These are phyloP conservation scores for Aphelenchoides besseyi DNA, from an alignment of 1,140 invertebrate species.

Conservation along the genomic window DNA sequence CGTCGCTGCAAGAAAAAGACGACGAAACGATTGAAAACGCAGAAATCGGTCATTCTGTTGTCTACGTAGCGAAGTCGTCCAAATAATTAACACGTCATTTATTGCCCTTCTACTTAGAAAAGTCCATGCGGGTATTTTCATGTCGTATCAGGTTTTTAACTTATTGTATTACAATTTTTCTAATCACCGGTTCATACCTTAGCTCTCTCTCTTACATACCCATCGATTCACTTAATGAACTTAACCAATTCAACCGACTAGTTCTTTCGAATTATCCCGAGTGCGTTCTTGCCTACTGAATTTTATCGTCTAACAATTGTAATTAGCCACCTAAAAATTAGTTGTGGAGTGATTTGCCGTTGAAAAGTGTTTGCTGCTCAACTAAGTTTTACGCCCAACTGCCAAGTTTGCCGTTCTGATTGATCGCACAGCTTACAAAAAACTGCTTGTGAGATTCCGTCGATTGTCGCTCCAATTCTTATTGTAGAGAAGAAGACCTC, in stretches of 20 bases:
- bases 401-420: conserved; percentile 1
- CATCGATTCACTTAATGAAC: too few relatives aligned
- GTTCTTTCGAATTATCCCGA: too few relatives aligned
- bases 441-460: not conserved
- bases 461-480: not conserved
- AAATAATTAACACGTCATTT: not conserved
- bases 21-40: not conserved
- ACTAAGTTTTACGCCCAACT: not conserved
- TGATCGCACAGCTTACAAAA: too few relatives aligned
- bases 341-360: too few relatives aligned
- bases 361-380: too few relatives aligned
- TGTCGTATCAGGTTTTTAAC: not conserved
- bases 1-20: conserved; percentile 8
- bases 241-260: too few relatives aligned
- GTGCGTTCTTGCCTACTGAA: too few relatives aligned
- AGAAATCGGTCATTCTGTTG: not conserved
- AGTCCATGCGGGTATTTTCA: not conserved
- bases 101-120: not conserved
- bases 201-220: too few relatives aligned
- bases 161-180: not conserved
- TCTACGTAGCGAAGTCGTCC: not conserved
- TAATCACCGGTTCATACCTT: not conserved
- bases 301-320: too few relatives aligned
- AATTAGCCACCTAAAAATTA: too few relatives aligned
- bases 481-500: conserved; percentile 13